A percentile compares a stretch with the other conserved stretches of the same genome.
These are phyloP conservation scores for Podarcis muralis DNA, from an alignment of 2,113 vertebrate species.

Conservation along the genomic window DNA sequence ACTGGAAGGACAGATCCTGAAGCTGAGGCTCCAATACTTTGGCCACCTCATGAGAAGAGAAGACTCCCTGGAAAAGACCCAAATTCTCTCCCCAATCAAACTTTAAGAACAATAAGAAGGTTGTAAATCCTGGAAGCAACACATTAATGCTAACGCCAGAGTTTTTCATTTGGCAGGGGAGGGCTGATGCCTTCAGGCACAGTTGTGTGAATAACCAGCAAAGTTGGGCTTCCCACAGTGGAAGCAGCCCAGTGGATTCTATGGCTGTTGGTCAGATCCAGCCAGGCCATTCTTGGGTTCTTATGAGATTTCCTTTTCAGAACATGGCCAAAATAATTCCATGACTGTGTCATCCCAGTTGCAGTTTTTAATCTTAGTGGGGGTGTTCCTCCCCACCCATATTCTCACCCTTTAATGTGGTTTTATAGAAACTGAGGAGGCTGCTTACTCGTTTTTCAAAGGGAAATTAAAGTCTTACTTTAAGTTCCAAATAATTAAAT, in stretches of 20 bases:
- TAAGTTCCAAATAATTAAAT: constrained; percentile 10
- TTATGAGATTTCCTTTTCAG: neutral
- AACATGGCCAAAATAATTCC: neutral
- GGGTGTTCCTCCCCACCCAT: neutral
- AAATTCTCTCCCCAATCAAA: too few species aligned
- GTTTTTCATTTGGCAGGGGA: neutral
- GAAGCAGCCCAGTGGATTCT: neutral
- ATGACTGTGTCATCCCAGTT: neutral
- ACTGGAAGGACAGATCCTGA: too few species aligned
- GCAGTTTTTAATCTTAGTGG: neutral
- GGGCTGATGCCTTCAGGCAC: neutral
- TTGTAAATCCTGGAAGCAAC: too few species aligned
- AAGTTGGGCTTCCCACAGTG: neutral
- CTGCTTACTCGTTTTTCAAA: constrained; percentile 39
- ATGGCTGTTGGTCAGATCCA: neutral
- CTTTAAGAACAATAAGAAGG: too few species aligned
- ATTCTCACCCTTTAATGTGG: neutral
- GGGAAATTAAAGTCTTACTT: constrained; percentile 10
- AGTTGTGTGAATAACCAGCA: neutral
- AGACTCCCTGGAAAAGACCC: too few species aligned
- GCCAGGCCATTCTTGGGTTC: neutral
- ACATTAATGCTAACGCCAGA: too few species aligned
- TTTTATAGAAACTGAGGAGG: neutral
- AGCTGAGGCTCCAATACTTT: too few species aligned
- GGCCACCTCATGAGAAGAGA: too few species aligned